Percentiles rank a stretch among this genome's conserved stretches.
These are phyloP conservation scores for Thalassoma bifasciatum DNA, from an alignment of 2,113 vertebrate genomes.

Conservation along the genomic window DNA sequence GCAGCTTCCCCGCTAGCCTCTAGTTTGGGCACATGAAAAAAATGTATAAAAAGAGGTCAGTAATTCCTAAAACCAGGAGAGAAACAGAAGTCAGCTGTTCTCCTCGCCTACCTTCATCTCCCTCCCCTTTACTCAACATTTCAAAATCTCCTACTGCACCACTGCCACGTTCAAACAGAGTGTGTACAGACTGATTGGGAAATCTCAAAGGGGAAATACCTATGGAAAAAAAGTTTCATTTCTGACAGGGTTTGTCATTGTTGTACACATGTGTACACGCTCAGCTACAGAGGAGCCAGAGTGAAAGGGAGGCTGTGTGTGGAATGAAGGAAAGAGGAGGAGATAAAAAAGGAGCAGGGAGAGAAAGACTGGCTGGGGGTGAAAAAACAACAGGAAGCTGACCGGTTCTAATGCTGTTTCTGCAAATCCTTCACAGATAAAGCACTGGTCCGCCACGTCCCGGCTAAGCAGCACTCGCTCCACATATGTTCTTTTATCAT, in stretches of 20 bases:
- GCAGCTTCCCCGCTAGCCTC: constrained; percentile 79
- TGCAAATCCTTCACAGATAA: constrained; percentile 69
- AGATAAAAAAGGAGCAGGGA: constrained; percentile 68
- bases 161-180: constrained; percentile 48
- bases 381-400: constrained; percentile 79
- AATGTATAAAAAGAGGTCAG: constrained; percentile 61
- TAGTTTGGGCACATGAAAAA: constrained; percentile 59
- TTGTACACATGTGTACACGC: constrained; percentile 27
- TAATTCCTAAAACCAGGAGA: constrained; percentile 66
- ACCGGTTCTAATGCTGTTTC: constrained; percentile 71
- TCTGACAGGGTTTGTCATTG: constrained; percentile 32
- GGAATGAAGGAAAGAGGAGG: constrained; percentile 81
- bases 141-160: constrained; percentile 53
- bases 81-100: constrained; percentile 77
- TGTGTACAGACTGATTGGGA: constrained; percentile 25
- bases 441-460: constrained; percentile 51
- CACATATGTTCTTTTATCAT: constrained; percentile 31
- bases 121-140: constrained; percentile 61
- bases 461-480: neutral
- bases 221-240: constrained; percentile 22
- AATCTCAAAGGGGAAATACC: constrained; percentile 14
- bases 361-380: constrained; percentile 63
- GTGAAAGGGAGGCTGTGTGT: constrained; percentile 70
- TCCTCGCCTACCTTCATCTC: constrained; percentile 59
- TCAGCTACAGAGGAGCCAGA: constrained; percentile 62